Conservation (phyloP, 2,797 vertebrate species). For the Pangasius mekongensis region DNA sequence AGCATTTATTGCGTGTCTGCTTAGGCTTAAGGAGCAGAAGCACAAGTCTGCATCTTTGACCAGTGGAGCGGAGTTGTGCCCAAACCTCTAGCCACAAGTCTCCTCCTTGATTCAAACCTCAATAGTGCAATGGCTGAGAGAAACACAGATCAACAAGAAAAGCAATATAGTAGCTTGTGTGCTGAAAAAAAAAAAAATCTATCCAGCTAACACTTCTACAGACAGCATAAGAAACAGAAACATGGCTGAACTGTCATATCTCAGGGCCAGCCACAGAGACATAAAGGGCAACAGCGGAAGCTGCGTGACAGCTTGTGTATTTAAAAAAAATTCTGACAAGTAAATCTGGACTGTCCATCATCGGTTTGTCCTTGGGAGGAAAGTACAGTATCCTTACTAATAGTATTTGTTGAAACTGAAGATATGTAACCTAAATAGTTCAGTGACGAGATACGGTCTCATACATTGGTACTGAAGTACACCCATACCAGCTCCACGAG, state of each 20-base stretch:
- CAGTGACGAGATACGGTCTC: not conserved
- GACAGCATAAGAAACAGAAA: not conserved
- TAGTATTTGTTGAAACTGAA: not conserved
- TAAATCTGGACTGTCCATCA: conserved; percentile 19
- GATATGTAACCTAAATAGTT: not conserved
- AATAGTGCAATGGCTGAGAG: not conserved
- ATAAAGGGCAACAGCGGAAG: conserved; percentile 17
- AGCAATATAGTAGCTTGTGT: not conserved
- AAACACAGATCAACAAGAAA: not conserved
- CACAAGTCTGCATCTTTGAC: conserved; percentile 7
- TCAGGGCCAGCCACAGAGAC: not conserved
- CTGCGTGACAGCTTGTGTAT: conserved; percentile 14
- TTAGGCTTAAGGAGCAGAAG: not conserved
- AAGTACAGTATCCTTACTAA: not conserved
- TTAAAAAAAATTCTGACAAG: conserved; percentile 16
- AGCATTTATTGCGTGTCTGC: conserved; percentile 29
- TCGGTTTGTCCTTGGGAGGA: not conserved
- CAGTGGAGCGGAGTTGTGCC: not conserved
- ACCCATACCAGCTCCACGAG: not conserved
- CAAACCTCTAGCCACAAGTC: not conserved
- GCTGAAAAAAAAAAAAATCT: not conserved
- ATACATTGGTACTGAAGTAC: not conserved
- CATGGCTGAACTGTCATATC: conserved; percentile 2
- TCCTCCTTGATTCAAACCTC: not conserved
- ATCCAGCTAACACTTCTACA: conserved; percentile 5